Evolutionary conservation across 2,113 vertebrate genomes (phyloP).

Genomic region (Diglossa brunneiventris): DNA sequence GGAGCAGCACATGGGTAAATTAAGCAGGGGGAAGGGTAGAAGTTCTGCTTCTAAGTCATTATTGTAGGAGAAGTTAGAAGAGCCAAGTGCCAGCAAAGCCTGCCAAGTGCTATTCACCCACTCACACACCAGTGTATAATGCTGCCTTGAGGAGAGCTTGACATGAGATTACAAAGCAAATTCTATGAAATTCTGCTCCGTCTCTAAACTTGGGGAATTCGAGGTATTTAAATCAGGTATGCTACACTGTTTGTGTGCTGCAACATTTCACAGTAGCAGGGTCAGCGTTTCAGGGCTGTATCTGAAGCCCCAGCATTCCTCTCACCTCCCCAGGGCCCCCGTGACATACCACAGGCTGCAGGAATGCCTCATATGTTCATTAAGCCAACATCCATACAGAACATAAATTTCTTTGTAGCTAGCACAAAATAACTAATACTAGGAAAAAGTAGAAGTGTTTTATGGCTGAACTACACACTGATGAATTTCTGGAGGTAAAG

Average conservation of each 20-base stretch:
- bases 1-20: neutral
- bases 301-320: neutral
- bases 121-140: neutral
- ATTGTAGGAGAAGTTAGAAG: neutral
- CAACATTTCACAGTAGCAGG: neutral
- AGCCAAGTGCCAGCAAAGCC: constrained; percentile 1
- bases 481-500: neutral
- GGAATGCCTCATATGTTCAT: neutral
- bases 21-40: neutral
- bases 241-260: neutral
- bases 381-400: neutral
- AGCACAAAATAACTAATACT: neutral
- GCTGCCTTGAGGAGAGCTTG: neutral
- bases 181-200: neutral
- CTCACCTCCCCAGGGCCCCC: neutral
- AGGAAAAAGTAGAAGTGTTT: neutral
- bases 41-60: neutral
- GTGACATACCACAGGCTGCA: neutral
- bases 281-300: neutral
- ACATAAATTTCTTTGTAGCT: neutral
- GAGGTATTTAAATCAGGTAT: neutral
- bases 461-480: neutral
- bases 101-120: constrained; percentile 36
- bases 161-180: constrained; percentile 2
- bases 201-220: neutral